Percentiles rank a stretch among this genome's conserved stretches.
These are phyloP conservation scores for Balaeniceps rex DNA, from an alignment of 2,113 vertebrate genomes.

Conservation along the genomic window DNA sequence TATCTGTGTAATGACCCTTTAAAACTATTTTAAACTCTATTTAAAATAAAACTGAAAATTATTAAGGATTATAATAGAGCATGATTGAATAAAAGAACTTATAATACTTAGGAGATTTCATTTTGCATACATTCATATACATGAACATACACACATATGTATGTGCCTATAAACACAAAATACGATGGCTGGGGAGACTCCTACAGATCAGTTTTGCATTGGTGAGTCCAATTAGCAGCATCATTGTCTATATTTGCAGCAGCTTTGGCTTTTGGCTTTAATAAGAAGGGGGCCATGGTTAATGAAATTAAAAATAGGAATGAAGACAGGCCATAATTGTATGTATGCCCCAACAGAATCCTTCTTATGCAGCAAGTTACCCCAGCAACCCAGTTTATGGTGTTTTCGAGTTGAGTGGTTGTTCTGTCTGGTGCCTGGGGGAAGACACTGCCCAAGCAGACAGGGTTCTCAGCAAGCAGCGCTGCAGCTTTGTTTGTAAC, in stretches of 20 bases:
- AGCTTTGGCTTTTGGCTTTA: neutral
- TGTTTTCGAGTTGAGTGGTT: neutral
- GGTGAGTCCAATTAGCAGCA: neutral
- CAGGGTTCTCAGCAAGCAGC: neutral
- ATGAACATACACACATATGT: rapidly evolving
- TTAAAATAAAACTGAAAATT: neutral
- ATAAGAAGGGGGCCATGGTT: neutral
- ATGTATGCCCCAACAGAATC: neutral
- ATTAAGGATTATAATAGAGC: neutral
- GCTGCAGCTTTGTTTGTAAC: neutral
- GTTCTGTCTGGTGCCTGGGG: neutral
- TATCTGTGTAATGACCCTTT: neutral
- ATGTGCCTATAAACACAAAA: neutral
- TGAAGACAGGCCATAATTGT: neutral
- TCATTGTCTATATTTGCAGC: neutral
- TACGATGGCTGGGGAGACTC: neutral
- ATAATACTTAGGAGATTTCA: neutral
- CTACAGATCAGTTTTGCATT: neutral
- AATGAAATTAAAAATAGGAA: neutral
- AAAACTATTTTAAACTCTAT: neutral
- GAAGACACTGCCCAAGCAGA: neutral
- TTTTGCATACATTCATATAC: neutral
- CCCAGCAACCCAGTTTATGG: neutral
- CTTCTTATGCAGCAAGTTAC: neutral
- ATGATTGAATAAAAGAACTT: neutral